Base-by-base conservation (phyloP, 2,113 vertebrate species). In the Hippoglossus stenolepis region DNA sequence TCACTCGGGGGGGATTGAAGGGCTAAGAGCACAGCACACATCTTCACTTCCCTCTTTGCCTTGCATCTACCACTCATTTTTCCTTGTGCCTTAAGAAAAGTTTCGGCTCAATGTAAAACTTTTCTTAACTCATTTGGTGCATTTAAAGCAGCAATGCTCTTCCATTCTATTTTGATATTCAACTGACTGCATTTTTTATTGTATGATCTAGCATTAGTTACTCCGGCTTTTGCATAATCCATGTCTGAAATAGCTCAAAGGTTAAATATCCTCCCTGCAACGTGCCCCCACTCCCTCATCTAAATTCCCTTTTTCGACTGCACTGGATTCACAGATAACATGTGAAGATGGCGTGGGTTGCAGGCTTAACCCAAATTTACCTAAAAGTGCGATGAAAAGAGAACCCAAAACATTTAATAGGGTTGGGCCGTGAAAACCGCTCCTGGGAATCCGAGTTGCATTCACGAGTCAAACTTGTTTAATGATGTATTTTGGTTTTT, bases 1-100 rank as follows among this genome's bases (percentile, higher is more conserved):
- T 53, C 87, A 83, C 85, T 83, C 77, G 6, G 80, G 81, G 81
- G 85, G 86, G 79, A 89, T 79, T 75, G 71, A 83, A 68, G 77
- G 62, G 51, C 78, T 70, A 71, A 86, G 65, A 91, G 86, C 72
- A 86, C 76, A 82, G 63, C 82, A 69, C 85, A 85, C 69, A 87
- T 80, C 81, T 74, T 61, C 65, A 60, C 73, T 83, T 80, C 80
- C 61, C 51, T 60, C 64, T 45, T 67, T 67, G 72, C 72, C 70
- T 77, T 35, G 64, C 66, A 71, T 80, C 79, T 80, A 63, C 58
- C 76, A 28, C 54, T 35, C 54, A 70, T 62, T 81, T 70, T 80
- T 21, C 61, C n/a, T 65, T 31, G 35, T 49, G 43, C 20, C 43
- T 75, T 43, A 38, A 14, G 61, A 64, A 45, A 75, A 71, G 79